Evolutionary conservation across 2,113 vertebrate species (phyloP).

Genomic region (Pteruthius melanotis): DNA sequence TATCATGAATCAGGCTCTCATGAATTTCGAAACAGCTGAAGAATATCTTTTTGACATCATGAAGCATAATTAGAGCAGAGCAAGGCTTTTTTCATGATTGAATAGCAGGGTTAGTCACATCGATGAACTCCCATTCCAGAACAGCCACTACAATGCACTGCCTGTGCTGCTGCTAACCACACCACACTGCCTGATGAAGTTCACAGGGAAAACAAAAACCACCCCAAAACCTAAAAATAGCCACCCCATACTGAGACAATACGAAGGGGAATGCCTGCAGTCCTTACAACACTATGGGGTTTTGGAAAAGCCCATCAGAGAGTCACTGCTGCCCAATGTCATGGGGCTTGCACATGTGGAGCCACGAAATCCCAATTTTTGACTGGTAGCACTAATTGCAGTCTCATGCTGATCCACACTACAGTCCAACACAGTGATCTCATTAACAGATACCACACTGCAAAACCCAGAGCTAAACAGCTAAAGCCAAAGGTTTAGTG

Average conservation of each 20-base stretch:
- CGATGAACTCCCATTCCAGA: background rate
- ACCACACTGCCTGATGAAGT: background rate
- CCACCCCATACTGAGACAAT: background rate
- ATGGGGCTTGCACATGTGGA: background rate
- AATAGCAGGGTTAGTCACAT: slow-evolving; percentile 8
- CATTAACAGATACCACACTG: background rate
- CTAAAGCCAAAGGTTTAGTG: background rate
- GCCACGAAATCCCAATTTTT: background rate
- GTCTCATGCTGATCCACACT: background rate
- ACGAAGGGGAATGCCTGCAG: background rate
- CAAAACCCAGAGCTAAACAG: background rate
- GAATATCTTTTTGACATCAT: background rate
- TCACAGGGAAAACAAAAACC: background rate
- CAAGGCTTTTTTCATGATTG: background rate
- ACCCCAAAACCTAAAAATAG: slow-evolving; percentile 4
- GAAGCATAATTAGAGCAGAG: background rate
- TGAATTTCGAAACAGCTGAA: background rate
- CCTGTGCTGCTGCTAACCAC: background rate
- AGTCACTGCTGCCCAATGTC: background rate
- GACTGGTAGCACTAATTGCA: background rate
- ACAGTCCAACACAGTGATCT: background rate
- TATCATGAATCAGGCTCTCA: background rate
- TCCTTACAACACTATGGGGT: fast-evolving
- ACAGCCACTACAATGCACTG: background rate
- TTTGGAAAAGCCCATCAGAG: background rate